Conservation (phyloP, 37 sponge, comb jelly and placozoan genomes). For the Bolinopsis microptera region DNA sequence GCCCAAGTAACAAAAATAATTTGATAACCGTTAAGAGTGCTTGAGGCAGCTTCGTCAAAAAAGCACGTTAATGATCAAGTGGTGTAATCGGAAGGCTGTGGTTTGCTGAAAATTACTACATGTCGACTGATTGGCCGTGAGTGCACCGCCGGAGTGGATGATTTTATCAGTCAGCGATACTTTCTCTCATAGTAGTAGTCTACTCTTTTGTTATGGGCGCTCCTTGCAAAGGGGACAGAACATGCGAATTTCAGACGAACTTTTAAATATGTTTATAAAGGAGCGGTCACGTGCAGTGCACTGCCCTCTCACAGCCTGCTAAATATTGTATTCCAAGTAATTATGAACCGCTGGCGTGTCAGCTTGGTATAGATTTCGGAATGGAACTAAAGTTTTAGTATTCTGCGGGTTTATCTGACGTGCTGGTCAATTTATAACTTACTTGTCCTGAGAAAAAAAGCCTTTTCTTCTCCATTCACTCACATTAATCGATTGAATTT, state of each 20-base stretch:
- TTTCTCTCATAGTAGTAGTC: background rate
- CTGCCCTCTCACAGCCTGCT: background rate
- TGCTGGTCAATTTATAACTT: too few species aligned
- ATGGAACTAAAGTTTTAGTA: background rate
- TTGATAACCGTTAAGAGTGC: conserved; percentile 11
- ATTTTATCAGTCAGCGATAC: background rate
- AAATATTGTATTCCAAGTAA: conserved; percentile 26
- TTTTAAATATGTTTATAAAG: background rate
- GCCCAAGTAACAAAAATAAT: conserved; percentile 43
- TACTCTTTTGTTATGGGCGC: conserved; percentile 7
- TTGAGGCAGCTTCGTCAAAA: conserved; percentile 36
- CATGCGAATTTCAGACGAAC: conserved; percentile 48
- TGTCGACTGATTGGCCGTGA: background rate
- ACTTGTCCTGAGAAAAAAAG: too few species aligned
- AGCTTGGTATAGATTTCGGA: background rate
- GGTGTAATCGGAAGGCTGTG: background rate
- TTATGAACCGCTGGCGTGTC: conserved; percentile 36
- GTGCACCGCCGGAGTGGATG: background rate
- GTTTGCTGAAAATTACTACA: background rate
- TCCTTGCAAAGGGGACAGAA: conserved; percentile 21
- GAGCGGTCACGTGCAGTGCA: background rate
- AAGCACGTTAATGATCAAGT: background rate
- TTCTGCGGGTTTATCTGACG: conserved; percentile 9
- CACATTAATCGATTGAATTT: too few species aligned
- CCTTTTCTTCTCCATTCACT: too few species aligned